Conservation (phyloP, 2,113 vertebrate genomes). For the Periophthalmus modestus region DNA sequence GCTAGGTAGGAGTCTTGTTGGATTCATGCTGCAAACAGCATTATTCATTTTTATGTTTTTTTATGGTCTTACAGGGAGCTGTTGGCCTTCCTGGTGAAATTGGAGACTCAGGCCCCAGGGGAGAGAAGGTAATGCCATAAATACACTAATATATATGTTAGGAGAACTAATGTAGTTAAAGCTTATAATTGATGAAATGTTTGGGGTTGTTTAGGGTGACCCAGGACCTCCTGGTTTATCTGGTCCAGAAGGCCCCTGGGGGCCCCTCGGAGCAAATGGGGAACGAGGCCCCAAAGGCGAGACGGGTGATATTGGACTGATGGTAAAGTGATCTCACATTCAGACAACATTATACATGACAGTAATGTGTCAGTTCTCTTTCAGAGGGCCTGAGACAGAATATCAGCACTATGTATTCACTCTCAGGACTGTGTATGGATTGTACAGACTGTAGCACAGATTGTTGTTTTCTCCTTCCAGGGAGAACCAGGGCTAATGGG, state of each 20-base stretch:
- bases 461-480: conserved; percentile 55
- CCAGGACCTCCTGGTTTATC: conserved; percentile 75
- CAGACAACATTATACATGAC: neutral
- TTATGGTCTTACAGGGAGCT: conserved; percentile 65
- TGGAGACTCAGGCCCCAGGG: conserved; percentile 75
- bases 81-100: conserved; percentile 71
- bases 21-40: neutral
- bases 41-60: neutral
- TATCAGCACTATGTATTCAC: too few relatives aligned
- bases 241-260: conserved; percentile 78
- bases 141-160: neutral
- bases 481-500: conserved; percentile 81
- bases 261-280: conserved; percentile 73
- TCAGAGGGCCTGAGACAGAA: too few relatives aligned
- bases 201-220: conserved; percentile 72
- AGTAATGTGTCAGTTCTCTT: neutral
- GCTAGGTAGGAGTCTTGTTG: neutral
- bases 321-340: conserved; percentile 62
- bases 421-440: neutral
- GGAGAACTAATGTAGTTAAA: too few relatives aligned
- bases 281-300: conserved; percentile 78
- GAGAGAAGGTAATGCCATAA: conserved; percentile 75
- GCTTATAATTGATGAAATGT: conserved; percentile 4
- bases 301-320: conserved; percentile 79
- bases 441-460: neutral